These are phyloP conservation scores for Habrosyne pyritoides DNA, from an alignment of 2,888 invertebrate species.

Conservation along the genomic window DNA sequence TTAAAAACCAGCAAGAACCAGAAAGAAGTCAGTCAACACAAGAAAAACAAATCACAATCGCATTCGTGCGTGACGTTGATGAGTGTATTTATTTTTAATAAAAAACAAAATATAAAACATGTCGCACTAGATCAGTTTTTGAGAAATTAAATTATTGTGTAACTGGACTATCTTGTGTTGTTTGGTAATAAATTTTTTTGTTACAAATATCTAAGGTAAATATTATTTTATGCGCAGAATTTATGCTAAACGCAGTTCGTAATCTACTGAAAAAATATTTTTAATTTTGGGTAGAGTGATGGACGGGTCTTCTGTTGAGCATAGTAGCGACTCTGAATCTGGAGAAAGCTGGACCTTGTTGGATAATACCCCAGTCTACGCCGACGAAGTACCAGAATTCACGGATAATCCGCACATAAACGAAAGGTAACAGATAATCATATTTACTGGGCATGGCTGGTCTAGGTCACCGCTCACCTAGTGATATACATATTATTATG, in stretches of 20 bases:
- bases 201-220: slow-evolving; percentile 42
- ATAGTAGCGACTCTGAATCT: slow-evolving; percentile 77
- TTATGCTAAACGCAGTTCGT: slow-evolving; percentile 11
- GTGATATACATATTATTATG: too few species aligned
- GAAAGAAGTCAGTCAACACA: too few species aligned
- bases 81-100: slow-evolving; percentile 33
- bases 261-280: slow-evolving; percentile 13
- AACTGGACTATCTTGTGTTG: slow-evolving; percentile 34
- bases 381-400: slow-evolving; percentile 53
- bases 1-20: too few species aligned
- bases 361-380: slow-evolving; percentile 54
- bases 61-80: slow-evolving; percentile 41
- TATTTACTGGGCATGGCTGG: neutral
- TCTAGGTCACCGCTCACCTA: neutral
- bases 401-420: slow-evolving; percentile 35
- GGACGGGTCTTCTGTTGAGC: slow-evolving; percentile 66
- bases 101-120: slow-evolving; percentile 59
- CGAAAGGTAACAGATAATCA: slow-evolving; percentile 43
- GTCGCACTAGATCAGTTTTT: slow-evolving; percentile 42
- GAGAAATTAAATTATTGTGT: slow-evolving; percentile 54
- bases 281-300: slow-evolving; percentile 49
- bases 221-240: slow-evolving; percentile 28
- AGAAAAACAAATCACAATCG: slow-evolving; percentile 50
- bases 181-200: slow-evolving; percentile 39
- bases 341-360: slow-evolving; percentile 80